Percentiles rank a stretch among this genome's conserved stretches.
Conservation (phyloP, 2,113 vertebrate species). For the Nyctibius bracteatus region DNA sequence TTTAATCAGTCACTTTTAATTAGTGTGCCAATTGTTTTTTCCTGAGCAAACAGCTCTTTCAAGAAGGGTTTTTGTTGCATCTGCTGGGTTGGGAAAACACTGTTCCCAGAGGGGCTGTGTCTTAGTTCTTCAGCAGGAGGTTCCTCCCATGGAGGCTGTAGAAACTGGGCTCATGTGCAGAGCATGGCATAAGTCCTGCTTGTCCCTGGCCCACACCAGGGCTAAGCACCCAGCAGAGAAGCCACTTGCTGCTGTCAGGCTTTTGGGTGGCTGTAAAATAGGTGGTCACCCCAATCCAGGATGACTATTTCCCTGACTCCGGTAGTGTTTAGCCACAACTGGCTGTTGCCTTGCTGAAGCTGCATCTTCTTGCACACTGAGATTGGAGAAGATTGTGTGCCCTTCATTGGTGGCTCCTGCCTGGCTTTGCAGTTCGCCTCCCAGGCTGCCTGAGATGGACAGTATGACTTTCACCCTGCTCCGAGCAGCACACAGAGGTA, state of each 20-base stretch:
- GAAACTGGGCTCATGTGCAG: neutral
- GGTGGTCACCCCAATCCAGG: neutral
- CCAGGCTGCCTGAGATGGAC: neutral
- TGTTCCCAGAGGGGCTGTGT: neutral
- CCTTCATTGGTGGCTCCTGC: neutral
- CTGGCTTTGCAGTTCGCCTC: neutral
- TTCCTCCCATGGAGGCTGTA: neutral
- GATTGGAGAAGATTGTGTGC: neutral
- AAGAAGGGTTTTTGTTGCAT: neutral
- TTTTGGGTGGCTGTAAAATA: neutral
- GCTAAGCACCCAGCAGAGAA: neutral
- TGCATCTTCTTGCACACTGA: neutral
- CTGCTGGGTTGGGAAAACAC: neutral
- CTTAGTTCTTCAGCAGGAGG: neutral
- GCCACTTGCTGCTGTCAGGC: neutral
- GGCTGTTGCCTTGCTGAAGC: neutral
- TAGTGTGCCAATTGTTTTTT: slow-evolving; percentile 30
- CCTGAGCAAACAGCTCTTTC: slow-evolving; percentile 28
- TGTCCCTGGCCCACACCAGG: neutral
- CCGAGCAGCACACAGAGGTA: neutral
- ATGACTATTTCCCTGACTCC: neutral
- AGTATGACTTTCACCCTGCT: neutral
- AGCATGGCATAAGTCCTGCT: neutral
- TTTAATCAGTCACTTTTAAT: slow-evolving; percentile 51
- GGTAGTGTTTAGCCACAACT: neutral